Evolutionary conservation across 2,113 vertebrate species (phyloP).

Genomic region (Tricholaema leucomelas): DNA sequence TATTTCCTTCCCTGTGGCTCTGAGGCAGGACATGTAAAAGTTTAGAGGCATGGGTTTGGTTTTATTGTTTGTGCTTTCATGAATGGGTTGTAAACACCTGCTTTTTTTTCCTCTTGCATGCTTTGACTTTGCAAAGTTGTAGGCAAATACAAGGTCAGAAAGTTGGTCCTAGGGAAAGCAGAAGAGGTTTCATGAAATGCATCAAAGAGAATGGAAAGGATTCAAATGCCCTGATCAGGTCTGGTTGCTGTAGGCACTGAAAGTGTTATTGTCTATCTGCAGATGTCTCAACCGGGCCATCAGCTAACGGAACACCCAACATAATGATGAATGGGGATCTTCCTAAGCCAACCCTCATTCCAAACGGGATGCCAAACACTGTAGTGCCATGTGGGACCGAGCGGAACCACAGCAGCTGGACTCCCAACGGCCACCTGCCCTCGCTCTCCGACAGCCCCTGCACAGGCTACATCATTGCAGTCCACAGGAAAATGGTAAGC

Average conservation of each 20-base stretch:
- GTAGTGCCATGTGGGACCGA: conserved; percentile 84
- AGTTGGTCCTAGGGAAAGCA: not conserved
- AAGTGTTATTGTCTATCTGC: not conserved
- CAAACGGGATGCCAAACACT: conserved; percentile 88
- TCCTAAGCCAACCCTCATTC: conserved; percentile 79
- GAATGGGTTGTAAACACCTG: not conserved
- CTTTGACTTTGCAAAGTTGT: not conserved
- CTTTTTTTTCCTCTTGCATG: not conserved
- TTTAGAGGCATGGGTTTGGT: not conserved
- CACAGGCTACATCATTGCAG: conserved; percentile 95
- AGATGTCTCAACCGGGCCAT: conserved; percentile 69
- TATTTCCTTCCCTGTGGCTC: not conserved
- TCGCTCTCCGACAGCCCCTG: conserved; percentile 86
- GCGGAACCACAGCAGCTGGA: conserved; percentile 76
- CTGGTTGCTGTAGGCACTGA: not conserved
- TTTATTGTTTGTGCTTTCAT: not conserved
- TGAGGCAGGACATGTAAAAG: not conserved
- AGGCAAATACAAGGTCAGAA: not conserved
- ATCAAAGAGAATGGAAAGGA: no score
- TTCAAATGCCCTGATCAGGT: rapidly evolving
- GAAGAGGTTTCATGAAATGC: not conserved
- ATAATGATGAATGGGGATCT: conserved; percentile 79
- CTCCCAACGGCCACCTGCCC: conserved; percentile 85
- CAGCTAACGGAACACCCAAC: conserved; percentile 78
- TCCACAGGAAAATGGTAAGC: conserved; percentile 98